Conservation (phyloP, 2,797 vertebrate genomes). For the Microctenopoma lineatum region DNA sequence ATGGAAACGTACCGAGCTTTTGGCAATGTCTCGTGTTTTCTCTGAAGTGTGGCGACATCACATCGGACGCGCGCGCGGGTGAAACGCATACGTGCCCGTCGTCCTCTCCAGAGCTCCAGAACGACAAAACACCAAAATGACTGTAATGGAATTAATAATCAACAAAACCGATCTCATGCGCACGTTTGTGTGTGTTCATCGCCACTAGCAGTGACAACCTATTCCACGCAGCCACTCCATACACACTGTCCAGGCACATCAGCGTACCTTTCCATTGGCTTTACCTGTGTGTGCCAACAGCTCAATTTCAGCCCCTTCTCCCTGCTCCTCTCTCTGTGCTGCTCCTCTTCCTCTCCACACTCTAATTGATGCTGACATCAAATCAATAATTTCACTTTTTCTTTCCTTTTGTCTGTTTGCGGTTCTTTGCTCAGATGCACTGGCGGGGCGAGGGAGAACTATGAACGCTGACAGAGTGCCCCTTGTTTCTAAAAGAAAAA, state of each 20-base stretch:
- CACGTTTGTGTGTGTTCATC: constrained; percentile 23
- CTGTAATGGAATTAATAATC: neutral
- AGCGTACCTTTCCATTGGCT: constrained; percentile 11
- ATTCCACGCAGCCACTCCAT: neutral
- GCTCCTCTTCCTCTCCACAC: constrained; percentile 40
- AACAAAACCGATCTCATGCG: neutral
- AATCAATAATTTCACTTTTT: constrained; percentile 79
- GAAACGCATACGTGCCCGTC: neutral
- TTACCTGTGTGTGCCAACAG: constrained; percentile 16
- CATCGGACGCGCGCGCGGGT: neutral
- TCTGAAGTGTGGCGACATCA: constrained; percentile 11
- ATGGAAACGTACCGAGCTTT: neutral
- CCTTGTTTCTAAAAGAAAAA: constrained; percentile 40
- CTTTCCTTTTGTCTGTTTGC: constrained; percentile 66
- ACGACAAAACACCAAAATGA: neutral
- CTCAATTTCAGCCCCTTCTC: constrained; percentile 34
- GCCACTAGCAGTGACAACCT: constrained; percentile 46
- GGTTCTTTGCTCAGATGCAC: constrained; percentile 58
- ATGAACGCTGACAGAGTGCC: constrained; percentile 55
- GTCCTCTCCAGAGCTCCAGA: neutral
- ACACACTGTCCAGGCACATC: neutral
- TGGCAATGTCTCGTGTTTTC: neutral
- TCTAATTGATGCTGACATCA: constrained; percentile 78
- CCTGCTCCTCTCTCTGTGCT: constrained; percentile 20
- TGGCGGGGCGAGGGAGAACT: constrained; percentile 34